These are phyloP conservation scores for Choreutis nemorana DNA, from an alignment of 2,888 invertebrate species.

Conservation along the genomic window DNA sequence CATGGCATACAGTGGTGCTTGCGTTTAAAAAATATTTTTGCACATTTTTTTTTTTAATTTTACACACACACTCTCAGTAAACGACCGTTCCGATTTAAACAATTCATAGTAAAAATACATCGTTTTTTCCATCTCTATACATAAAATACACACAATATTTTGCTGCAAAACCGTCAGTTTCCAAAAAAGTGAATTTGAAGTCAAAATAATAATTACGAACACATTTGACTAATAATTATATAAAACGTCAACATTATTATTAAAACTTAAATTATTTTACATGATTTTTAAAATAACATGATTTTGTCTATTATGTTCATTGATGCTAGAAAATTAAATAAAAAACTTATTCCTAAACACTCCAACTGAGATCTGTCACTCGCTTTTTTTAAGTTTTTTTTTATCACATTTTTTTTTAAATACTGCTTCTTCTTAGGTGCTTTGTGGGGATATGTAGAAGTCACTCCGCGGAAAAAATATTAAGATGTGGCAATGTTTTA, in stretches of 20 bases:
- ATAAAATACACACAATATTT: constrained; percentile 12
- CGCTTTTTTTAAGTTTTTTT: constrained; percentile 50
- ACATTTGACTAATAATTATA: constrained; percentile 31
- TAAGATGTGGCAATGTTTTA: constrained; percentile 17
- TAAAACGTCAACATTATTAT: constrained; percentile 9
- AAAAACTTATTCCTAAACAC: constrained; percentile 31
- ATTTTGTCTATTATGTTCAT: constrained; percentile 29
- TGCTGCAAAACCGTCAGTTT: no score
- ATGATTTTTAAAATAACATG: constrained; percentile 21
- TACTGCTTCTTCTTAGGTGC: constrained; percentile 44
- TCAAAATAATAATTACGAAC: constrained; percentile 16
- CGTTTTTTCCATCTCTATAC: constrained; percentile 16
- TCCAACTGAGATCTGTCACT: constrained; percentile 61
- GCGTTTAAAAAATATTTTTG: background rate
- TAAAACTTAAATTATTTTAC: constrained; percentile 12
- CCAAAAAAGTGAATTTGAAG: constrained; percentile 3
- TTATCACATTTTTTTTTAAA: constrained; percentile 54
- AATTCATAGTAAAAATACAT: constrained; percentile 29
- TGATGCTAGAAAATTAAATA: constrained; percentile 43
- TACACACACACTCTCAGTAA: constrained; percentile 20
- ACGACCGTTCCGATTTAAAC: constrained; percentile 22
- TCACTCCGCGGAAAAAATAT: constrained; percentile 18
- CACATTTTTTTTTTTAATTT: constrained; percentile 8
- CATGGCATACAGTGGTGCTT: background rate
- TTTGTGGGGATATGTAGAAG: constrained; percentile 19